Percentiles rank a stretch among this genome's conserved stretches.
Evolutionary conservation across 2,797 vertebrate species (phyloP).

Genomic region (Allobates femoralis): DNA sequence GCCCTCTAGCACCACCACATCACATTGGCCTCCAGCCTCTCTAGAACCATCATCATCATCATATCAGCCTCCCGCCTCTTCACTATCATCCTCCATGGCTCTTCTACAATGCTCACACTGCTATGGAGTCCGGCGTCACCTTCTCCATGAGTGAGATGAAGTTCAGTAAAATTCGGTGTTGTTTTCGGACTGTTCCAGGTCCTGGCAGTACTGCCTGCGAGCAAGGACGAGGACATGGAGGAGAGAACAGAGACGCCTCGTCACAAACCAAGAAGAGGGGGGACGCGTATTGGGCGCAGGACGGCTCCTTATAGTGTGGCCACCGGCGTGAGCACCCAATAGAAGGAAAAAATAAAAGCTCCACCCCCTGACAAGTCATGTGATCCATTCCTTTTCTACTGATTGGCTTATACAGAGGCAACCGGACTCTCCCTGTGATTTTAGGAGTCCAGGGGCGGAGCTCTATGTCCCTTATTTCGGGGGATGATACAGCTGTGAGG

Average conservation of each 20-base stretch:
- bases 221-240: slow-evolving; percentile 1
- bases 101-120: slow-evolving; percentile 85
- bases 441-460: neutral
- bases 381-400: neutral
- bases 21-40: too few relatives aligned
- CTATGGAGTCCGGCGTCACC: slow-evolving; percentile 97
- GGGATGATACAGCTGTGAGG: neutral
- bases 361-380: neutral
- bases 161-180: slow-evolving; percentile 99
- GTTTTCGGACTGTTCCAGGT: slow-evolving; percentile 95
- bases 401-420: neutral
- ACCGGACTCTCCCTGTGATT: neutral
- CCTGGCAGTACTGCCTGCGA: slow-evolving; percentile 97
- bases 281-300: neutral
- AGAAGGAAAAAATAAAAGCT: neutral
- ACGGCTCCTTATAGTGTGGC: neutral
- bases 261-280: neutral
- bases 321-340: neutral
- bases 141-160: slow-evolving; percentile 99
- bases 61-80: neutral
- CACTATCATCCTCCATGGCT: neutral
- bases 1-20: too few relatives aligned
- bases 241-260: neutral
- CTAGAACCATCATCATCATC: too few relatives aligned
- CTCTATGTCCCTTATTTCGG: neutral